Evolutionary conservation across 1,140 invertebrate genomes (phyloP), one percentile per base, ranked within the genome.

Genomic region (Eriosoma lanigerum): DNA sequence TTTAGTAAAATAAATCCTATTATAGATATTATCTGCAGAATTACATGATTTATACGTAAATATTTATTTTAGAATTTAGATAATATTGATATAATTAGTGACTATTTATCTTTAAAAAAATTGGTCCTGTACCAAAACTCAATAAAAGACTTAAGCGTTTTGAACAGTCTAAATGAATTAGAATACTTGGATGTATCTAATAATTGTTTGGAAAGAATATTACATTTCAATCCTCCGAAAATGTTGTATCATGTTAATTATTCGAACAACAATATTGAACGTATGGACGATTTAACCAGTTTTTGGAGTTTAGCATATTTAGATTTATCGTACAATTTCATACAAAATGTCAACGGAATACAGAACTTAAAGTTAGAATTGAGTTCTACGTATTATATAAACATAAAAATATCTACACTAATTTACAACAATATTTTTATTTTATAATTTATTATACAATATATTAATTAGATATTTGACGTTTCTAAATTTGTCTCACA

Each of bases 401-500:
- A 4, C 32, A n/a, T 38, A 38, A 3, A 38, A 38, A 38, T 8
- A 38, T 4, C 3, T 38, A 38, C 32, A 4, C 8, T 38, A 38
- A 38, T 38, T 38, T 38, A 38, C 3, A 38, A 38, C 8, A 38
- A 38, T 38, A n/a, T 38, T 38, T 38, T 38, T 4, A 38, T 38
- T 38, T 38, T 38, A 38, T 38, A 8, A 38, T 3, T 38, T 38
- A 38, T 38, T 38, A 38, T 29, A 15, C 13, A 44, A n/a, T n/a
- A n/a, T n/a, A n/a, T n/a, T n/a, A n/a, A n/a, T n/a, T n/a, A 78
- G 75, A 15, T 29, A 44, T 29, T 78, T 78, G 38, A 48, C n/a
- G 26, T 78, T 26, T 78, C 5, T 78, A 60, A 44, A 78, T 62
- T 62, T 78, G 38, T 78, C 75, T 29, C 32, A 78, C 15, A 78